phyloP scores from a whole-genome alignment of 2,888 invertebrate species.

The Polyploca ridens region DNA sequence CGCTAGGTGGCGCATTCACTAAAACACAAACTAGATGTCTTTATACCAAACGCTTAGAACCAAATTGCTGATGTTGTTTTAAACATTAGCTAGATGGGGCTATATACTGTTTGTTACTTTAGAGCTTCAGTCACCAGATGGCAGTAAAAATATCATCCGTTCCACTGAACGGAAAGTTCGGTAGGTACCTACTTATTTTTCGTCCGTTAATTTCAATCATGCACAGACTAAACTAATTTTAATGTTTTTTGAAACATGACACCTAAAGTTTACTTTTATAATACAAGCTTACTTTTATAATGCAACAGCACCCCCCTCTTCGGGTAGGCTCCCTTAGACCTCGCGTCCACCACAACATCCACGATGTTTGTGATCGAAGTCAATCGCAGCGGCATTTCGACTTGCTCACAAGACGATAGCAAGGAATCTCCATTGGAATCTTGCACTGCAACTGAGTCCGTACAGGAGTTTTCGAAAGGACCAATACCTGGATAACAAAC shows the following conservation, averaged over 20 bases:
- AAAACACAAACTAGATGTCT: no score
- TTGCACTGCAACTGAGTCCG: slow-evolving; percentile 78
- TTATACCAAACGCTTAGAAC: no score
- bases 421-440: slow-evolving; percentile 78
- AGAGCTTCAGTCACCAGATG: neutral
- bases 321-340: slow-evolving; percentile 82
- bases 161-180: no score
- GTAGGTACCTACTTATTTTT: no score
- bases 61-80: neutral
- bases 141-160: neutral
- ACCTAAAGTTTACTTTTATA: no score
- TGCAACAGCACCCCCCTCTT: slow-evolving; percentile 87
- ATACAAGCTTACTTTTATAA: slow-evolving; percentile 82
- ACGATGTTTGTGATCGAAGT: slow-evolving; percentile 76
- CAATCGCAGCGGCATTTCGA: slow-evolving; percentile 77
- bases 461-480: slow-evolving; percentile 78
- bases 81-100: slow-evolving; percentile 17
- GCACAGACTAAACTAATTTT: no score
- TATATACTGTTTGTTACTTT: slow-evolving; percentile 15
- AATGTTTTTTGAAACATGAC: no score
- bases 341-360: slow-evolving; percentile 74
- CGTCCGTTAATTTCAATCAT: no score
- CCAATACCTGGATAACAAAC: slow-evolving; percentile 63
- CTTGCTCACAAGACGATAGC: slow-evolving; percentile 82
- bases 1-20: slow-evolving; percentile 35